Conservation (phyloP, 2,888 invertebrate species). For the Nomada hirtipes region DNA sequence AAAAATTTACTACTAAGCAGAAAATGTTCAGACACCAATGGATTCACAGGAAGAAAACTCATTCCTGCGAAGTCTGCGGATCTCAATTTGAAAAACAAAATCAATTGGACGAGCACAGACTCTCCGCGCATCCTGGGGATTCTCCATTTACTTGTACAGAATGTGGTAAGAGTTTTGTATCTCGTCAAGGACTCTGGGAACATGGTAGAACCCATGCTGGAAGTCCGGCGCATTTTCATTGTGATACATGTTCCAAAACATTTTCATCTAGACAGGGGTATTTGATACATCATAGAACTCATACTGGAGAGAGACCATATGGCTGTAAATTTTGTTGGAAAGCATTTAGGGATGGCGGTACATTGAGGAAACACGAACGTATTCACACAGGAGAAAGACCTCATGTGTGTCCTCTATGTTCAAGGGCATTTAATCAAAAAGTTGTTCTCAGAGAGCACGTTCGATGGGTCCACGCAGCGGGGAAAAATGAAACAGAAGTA, state of each 20-base stretch:
- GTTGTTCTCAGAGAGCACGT: constrained; percentile 86
- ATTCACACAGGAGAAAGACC: constrained; percentile 86
- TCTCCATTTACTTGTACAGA: constrained; percentile 84
- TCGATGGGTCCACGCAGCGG: constrained; percentile 85
- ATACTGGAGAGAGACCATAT: constrained; percentile 86
- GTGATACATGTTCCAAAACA: constrained; percentile 85
- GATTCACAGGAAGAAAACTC: constrained; percentile 84
- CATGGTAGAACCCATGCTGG: constrained; percentile 84
- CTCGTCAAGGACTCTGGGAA: constrained; percentile 84
- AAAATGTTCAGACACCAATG: constrained; percentile 85
- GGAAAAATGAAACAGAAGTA: constrained; percentile 81
- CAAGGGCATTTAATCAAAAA: constrained; percentile 86
- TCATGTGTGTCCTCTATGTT: constrained; percentile 85
- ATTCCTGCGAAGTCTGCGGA: constrained; percentile 84
- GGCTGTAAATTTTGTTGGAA: constrained; percentile 86
- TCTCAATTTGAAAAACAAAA: constrained; percentile 82
- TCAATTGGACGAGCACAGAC: constrained; percentile 83
- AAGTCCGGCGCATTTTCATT: constrained; percentile 84
- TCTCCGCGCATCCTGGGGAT: constrained; percentile 83
- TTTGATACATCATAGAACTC: constrained; percentile 85
- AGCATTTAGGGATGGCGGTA: constrained; percentile 86
- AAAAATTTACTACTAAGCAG: constrained; percentile 84
- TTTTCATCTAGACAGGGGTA: constrained; percentile 85
- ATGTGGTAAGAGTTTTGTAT: constrained; percentile 84
- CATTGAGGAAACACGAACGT: constrained; percentile 85